A percentile compares a stretch with the other conserved stretches of the same genome.
Conservation (phyloP, 2,888 invertebrate species). For the Lutraria lutraria region DNA sequence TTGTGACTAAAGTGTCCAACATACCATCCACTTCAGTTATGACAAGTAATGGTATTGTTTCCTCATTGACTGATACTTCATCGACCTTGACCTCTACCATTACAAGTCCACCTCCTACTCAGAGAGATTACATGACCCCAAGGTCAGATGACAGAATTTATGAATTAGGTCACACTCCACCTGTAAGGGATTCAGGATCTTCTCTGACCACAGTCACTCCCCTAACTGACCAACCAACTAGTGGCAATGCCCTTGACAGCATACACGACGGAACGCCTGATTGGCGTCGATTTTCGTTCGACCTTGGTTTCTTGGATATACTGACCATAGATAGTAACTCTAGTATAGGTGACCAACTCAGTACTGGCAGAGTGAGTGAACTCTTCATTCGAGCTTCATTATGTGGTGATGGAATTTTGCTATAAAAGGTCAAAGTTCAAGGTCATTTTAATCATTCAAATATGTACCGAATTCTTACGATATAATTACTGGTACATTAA, state of each 20-base stretch:
- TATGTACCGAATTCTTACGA: neutral
- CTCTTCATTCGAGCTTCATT: constrained; percentile 23
- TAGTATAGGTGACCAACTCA: constrained; percentile 64
- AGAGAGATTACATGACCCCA: constrained; percentile 43
- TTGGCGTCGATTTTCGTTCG: constrained; percentile 56
- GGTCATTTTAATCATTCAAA: constrained; percentile 11
- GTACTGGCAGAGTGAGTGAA: constrained; percentile 69
- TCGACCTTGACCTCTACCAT: constrained; percentile 49
- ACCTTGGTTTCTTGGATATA: constrained; percentile 69
- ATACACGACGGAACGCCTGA: constrained; percentile 31
- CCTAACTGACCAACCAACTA: constrained; percentile 30
- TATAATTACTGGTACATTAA: no score
- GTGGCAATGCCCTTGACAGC: constrained; percentile 7
- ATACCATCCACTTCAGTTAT: neutral
- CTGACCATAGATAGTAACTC: constrained; percentile 69
- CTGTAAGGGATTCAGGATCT: constrained; percentile 55
- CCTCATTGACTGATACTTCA: constrained; percentile 46
- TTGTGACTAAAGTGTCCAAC: constrained; percentile 5
- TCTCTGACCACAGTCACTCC: constrained; percentile 43
- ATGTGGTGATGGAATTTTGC: constrained; percentile 29
- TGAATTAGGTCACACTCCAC: constrained; percentile 48
- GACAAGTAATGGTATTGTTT: neutral
- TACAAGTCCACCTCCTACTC: constrained; percentile 46
- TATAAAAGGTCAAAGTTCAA: constrained; percentile 32
- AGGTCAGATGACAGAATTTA: neutral